Conservation (phyloP, 2,888 invertebrate genomes). For the Athalia rosae region DNA sequence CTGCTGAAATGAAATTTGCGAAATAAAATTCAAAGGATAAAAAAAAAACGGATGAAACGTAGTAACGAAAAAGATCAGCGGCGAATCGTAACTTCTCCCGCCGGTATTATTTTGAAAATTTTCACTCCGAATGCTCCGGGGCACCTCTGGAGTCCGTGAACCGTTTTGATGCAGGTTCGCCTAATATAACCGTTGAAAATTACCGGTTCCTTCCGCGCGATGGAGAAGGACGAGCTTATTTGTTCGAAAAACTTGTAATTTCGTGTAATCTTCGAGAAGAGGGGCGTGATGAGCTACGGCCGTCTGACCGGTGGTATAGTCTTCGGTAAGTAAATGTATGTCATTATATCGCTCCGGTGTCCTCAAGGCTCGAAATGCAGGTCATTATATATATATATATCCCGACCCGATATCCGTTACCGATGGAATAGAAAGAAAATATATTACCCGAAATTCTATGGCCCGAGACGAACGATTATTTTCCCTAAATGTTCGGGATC, state of each 20-base stretch:
- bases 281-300: conserved; percentile 55
- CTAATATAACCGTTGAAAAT: conserved; percentile 53
- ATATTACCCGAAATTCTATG: conserved; percentile 9
- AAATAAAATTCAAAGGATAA: too few species aligned
- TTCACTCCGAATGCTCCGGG: too few species aligned
- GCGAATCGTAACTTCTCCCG: too few species aligned
- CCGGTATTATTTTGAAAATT: too few species aligned
- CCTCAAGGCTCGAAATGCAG: conserved; percentile 28
- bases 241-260: conserved; percentile 63
- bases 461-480: background rate
- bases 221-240: conserved; percentile 50
- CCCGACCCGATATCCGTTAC: background rate
- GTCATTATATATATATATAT: conserved; percentile 3
- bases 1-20: too few species aligned
- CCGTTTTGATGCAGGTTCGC: too few species aligned
- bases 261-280: conserved; percentile 63
- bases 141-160: too few species aligned
- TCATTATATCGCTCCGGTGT: conserved; percentile 33
- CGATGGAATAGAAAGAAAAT: conserved; percentile 4
- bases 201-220: conserved; percentile 50
- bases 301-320: conserved; percentile 55
- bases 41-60: too few species aligned
- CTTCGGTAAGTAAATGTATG: conserved; percentile 44
- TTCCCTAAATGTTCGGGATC: too few species aligned
- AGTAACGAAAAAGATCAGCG: too few species aligned